These are phyloP conservation scores for Lanius collurio DNA, from an alignment of 2,113 vertebrate species.

Conservation along the genomic window DNA sequence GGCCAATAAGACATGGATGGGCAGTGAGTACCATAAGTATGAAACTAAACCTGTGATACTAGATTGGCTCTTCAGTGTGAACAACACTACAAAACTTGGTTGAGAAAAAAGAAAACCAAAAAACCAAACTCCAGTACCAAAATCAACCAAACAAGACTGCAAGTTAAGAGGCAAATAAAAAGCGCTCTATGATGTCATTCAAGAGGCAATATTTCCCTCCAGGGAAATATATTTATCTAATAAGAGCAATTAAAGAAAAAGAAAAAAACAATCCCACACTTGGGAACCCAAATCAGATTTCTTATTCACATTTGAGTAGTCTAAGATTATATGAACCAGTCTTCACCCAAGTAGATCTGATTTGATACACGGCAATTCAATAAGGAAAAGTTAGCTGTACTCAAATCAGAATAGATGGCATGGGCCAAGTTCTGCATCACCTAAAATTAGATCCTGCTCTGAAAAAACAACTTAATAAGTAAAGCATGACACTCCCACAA, in stretches of 20 bases:
- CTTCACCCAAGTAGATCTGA: neutral
- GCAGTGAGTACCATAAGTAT: neutral
- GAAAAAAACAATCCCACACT: fast-evolving
- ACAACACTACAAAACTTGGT: neutral
- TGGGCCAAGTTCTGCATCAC: neutral
- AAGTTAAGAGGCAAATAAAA: neutral
- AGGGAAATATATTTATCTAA: neutral
- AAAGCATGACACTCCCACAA: neutral
- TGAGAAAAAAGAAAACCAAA: neutral
- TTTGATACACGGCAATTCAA: fast-evolving
- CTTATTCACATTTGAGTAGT: neutral
- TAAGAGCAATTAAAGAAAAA: neutral
- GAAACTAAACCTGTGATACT: neutral
- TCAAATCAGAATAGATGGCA: neutral
- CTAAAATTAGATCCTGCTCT: neutral
- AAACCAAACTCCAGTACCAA: neutral
- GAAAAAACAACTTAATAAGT: neutral
- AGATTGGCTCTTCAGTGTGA: neutral
- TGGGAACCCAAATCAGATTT: neutral
- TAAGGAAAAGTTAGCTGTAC: neutral
- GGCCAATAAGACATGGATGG: neutral
- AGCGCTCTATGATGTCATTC: neutral
- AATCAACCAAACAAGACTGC: neutral
- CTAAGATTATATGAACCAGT: neutral
- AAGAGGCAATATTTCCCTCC: neutral